Conservation (phyloP, 2,888 invertebrate genomes). For the Deroplatys truncata region DNA sequence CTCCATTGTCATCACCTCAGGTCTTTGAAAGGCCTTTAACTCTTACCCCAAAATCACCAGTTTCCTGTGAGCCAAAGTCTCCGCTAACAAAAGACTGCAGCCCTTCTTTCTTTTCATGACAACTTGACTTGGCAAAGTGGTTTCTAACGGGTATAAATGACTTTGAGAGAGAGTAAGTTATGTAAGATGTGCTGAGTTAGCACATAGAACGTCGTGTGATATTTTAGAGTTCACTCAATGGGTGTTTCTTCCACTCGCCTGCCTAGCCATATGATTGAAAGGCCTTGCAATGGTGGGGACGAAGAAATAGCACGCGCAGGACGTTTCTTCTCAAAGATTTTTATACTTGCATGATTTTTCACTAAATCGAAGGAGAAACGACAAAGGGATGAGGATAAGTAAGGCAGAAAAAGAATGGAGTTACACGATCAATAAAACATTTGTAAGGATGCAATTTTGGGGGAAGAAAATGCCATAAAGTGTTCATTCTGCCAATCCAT, state of each 20-base stretch:
- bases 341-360: too few relatives aligned
- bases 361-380: neutral
- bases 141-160: slow-evolving; percentile 29
- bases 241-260: neutral
- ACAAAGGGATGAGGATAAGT: neutral
- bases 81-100: neutral
- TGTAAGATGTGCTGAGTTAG: slow-evolving; percentile 26
- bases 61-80: neutral
- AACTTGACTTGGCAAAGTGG: slow-evolving; percentile 28
- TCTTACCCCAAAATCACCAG: neutral
- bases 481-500: neutral
- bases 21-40: neutral
- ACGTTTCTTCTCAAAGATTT: neutral
- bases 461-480: too few relatives aligned
- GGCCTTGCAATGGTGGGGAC: neutral
- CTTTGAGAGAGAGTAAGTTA: slow-evolving; percentile 26
- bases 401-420: neutral
- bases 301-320: neutral
- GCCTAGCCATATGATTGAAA: neutral
- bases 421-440: neutral
- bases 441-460: neutral
- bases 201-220: neutral
- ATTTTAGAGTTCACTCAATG: neutral
- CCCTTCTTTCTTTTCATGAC: neutral
- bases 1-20: neutral